Conservation (phyloP, 2,113 vertebrate genomes). For the Coracopsis vasa region DNA sequence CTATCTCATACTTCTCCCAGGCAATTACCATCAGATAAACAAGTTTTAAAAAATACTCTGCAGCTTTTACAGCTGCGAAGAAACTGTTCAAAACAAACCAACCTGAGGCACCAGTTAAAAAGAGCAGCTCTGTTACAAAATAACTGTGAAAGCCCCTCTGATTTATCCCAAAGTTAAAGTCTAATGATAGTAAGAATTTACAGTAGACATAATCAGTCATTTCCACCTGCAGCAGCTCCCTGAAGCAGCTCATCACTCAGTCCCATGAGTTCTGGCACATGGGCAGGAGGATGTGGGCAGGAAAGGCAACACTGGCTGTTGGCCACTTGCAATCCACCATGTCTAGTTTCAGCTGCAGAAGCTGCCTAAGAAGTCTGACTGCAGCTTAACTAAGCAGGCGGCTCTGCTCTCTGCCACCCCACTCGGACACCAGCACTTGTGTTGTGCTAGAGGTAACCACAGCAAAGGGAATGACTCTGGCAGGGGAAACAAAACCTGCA, state of each 20-base stretch:
- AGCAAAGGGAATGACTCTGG: not conserved
- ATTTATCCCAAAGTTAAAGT: not conserved
- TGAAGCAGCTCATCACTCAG: not conserved
- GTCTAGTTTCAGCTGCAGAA: not conserved
- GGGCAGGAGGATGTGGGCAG: not conserved
- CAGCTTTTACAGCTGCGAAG: not conserved
- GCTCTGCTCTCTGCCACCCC: not conserved
- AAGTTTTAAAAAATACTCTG: not conserved
- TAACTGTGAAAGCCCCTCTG: not conserved
- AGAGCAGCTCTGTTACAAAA: not conserved
- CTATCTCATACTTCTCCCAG: not conserved
- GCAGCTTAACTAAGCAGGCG: not conserved
- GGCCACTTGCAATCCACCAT: not conserved
- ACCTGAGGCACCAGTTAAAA: not conserved
- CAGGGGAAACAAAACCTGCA: not conserved
- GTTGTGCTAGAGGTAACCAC: not conserved
- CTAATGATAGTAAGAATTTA: not conserved
- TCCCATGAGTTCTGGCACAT: fast-evolving
- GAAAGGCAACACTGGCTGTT: not conserved
- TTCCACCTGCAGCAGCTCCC: not conserved
- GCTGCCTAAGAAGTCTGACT: not conserved
- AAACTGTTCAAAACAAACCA: not conserved
- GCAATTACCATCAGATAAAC: not conserved
- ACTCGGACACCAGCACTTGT: not conserved
- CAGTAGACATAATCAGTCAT: not conserved